Base-by-base conservation (phyloP, 2,113 vertebrate genomes). In the Pygoscelis antarcticus region DNA sequence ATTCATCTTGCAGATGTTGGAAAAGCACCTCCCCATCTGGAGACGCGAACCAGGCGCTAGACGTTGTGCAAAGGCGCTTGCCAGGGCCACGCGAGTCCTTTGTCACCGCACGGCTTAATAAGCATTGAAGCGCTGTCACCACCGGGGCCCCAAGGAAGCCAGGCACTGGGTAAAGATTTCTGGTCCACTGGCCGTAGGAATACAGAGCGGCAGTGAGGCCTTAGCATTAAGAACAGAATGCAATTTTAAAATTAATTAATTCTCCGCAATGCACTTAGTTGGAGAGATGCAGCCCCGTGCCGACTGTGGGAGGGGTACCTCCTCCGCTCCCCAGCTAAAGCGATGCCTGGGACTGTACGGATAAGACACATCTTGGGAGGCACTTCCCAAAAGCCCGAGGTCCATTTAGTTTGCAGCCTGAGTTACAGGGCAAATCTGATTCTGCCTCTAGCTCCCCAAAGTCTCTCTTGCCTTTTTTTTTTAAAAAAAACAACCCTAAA, bases 31-130 rank as follows among this genome's bases (percentile, higher is more conserved):
- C 34, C 40, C 57, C 20, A 14, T 1, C 52, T 8, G 47, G 72
- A 40, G 54, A 10, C 3, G 22, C 0, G 1, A 46, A 27, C n/a
- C 0, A 2, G 66, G 57, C 1, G 1, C 29, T 9, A 16, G 78
- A 34, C 19, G 0, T 4, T 4, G 42, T 3, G 46, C 17, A 7
- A 9, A 36, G 85, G 38, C 4, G 0, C 42, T 62, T 7, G 52
- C 60, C 29, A 8, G 55, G 70, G 47, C 66, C 70, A 5, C 1
- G 1, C 1, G 2, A 1, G 34, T 18, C 75, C 78, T 87, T 74
- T 11, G 66, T 69, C 92, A 52, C 66, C 2, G 1, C 70, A 13
- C 0, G 46, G 90, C 82, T 91, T 91, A 54, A 94, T 38, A 32
- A n/a, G 49, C 71, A n/a, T 19, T 6, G 44, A n/a, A 81, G 30